Conservation (phyloP, 2,888 invertebrate genomes). For the Bombyx huttoni region DNA sequence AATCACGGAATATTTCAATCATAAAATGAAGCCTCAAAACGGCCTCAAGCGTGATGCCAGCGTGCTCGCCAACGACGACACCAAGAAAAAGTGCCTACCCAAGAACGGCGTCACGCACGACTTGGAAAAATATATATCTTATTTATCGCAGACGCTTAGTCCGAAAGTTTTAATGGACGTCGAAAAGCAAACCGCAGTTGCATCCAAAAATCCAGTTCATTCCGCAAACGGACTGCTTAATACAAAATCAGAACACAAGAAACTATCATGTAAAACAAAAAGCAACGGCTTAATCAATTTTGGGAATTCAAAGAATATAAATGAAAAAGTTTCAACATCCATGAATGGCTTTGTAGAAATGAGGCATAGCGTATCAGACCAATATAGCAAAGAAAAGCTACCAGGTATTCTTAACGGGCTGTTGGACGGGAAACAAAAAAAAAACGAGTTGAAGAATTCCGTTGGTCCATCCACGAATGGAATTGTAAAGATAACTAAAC, state of each 20-base stretch:
- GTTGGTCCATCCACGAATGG: conserved; percentile 55
- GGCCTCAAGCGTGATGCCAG: conserved; percentile 57
- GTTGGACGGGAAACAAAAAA: conserved; percentile 36
- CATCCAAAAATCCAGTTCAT: conserved; percentile 20
- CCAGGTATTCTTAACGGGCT: conserved; percentile 35
- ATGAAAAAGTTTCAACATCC: conserved; percentile 32
- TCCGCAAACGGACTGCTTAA: conserved; percentile 22
- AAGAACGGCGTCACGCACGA: conserved; percentile 62
- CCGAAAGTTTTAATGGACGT: conserved; percentile 62
- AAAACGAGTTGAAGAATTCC: conserved; percentile 25
- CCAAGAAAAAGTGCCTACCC: conserved; percentile 57
- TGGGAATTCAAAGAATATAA: conserved; percentile 33
- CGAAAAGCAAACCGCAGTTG: conserved; percentile 38
- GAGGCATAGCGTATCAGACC: conserved; percentile 30
- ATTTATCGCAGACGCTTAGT: conserved; percentile 60
- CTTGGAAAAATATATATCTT: conserved; percentile 64
- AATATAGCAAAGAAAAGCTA: conserved; percentile 32
- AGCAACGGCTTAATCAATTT: conserved; percentile 39
- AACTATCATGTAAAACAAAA: conserved; percentile 22
- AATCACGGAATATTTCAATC: conserved; percentile 88
- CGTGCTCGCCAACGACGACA: conserved; percentile 34
- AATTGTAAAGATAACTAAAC: conserved; percentile 22
- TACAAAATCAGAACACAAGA: conserved; percentile 23
- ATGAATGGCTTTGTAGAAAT: conserved; percentile 56
- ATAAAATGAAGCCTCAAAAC: conserved; percentile 82